Conservation (phyloP, 2,888 invertebrate genomes). For the Willowsia nigromaculata region DNA sequence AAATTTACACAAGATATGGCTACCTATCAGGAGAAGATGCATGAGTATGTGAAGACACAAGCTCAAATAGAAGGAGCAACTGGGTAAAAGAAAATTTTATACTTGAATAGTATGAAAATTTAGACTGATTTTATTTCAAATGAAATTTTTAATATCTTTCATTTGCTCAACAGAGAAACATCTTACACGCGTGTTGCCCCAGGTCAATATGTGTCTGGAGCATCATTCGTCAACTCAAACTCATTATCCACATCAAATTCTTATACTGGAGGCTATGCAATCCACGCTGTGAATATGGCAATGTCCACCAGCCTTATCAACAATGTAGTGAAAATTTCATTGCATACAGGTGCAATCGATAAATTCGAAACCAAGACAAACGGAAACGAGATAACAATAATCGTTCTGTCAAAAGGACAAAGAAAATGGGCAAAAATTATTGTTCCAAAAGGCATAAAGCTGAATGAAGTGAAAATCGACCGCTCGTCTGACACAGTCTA, state of each 20-base stretch:
- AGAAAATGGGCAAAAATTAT: slow-evolving; percentile 35
- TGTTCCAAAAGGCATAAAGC: slow-evolving; percentile 51
- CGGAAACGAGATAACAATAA: slow-evolving; percentile 38
- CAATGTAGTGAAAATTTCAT: slow-evolving; percentile 32
- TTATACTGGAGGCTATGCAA: slow-evolving; percentile 58
- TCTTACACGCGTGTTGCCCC: neutral
- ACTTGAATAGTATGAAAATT: no score
- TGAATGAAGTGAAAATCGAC: slow-evolving; percentile 61
- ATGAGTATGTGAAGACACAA: neutral
- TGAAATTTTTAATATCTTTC: neutral
- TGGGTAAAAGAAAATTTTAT: slow-evolving; percentile 9
- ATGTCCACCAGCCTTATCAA: slow-evolving; percentile 35
- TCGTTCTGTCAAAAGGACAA: neutral
- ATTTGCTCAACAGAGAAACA: neutral
- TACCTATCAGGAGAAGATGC: slow-evolving; percentile 5
- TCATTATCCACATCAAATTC: slow-evolving; percentile 35
- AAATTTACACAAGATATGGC: slow-evolving; percentile 64
- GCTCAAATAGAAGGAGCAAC: neutral
- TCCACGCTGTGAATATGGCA: slow-evolving; percentile 36
- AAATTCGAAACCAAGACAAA: slow-evolving; percentile 29
- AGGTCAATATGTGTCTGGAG: neutral
- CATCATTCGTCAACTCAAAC: neutral
- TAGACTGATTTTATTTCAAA: no score
- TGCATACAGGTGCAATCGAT: slow-evolving; percentile 6
- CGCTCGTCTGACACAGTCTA: slow-evolving; percentile 23